These are phyloP conservation scores for Aurelia sp. DNA, from an alignment of 30 jellyfish, hydroid and myxozoan species.

Conservation along the genomic window DNA sequence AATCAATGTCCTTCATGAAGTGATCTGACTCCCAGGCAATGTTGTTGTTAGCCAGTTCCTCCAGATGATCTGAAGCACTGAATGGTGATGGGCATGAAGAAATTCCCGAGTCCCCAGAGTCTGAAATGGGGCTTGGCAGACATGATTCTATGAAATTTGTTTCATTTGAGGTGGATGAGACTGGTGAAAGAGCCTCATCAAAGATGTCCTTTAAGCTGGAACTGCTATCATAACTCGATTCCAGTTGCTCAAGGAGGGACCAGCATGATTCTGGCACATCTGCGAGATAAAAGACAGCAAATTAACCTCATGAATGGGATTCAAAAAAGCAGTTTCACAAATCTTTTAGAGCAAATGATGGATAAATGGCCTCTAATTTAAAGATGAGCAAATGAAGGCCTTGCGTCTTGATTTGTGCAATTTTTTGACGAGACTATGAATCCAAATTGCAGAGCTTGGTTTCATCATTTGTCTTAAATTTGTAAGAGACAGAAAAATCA, in stretches of 20 bases:
- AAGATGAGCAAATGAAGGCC: too few species aligned
- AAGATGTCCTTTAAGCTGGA: constrained; percentile 7
- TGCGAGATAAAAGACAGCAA: neutral
- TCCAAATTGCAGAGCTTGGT: too few species aligned
- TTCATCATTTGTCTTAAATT: too few species aligned
- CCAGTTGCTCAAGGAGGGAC: constrained; percentile 46
- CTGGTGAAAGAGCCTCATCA: constrained; percentile 20
- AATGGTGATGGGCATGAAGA: constrained; percentile 32
- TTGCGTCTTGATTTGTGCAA: too few species aligned
- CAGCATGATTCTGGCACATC: constrained; percentile 20
- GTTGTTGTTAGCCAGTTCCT: neutral
- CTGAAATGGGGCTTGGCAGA: constrained; percentile 54
- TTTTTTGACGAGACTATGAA: too few species aligned
- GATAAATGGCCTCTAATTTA: too few species aligned
- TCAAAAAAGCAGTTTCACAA: too few species aligned
- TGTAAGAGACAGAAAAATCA: too few species aligned
- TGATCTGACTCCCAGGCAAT: neutral
- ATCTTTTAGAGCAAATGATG: too few species aligned
- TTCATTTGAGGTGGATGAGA: constrained; percentile 25
- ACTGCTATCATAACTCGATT: neutral
- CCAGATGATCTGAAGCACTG: too few species aligned
- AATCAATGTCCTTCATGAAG: neutral
- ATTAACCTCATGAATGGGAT: too few species aligned
- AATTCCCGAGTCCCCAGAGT: constrained; percentile 51
- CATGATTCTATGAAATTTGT: constrained; percentile 2